These are phyloP conservation scores for Fabriciana adippe DNA, from an alignment of 2,888 invertebrate species.

Conservation along the genomic window DNA sequence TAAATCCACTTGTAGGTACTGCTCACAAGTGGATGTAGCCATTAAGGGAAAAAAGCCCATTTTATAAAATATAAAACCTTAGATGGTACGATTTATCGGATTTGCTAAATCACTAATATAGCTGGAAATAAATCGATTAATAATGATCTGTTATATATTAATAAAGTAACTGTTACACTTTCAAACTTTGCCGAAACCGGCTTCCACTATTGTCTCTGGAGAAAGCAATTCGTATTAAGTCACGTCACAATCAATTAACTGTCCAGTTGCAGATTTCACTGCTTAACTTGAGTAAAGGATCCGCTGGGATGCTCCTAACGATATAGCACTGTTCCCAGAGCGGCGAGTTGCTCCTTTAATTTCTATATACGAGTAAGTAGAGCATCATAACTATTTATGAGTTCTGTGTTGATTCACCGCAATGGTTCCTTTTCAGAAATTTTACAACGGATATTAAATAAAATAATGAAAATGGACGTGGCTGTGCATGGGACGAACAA, in stretches of 20 bases:
- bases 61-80: neutral
- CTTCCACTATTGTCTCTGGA: constrained; percentile 1
- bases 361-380: too few species aligned
- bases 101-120: too few species aligned
- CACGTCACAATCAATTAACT: constrained; percentile 10
- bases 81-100: too few species aligned
- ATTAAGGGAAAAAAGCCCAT: neutral
- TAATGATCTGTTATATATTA: too few species aligned
- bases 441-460: too few species aligned
- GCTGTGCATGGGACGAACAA: too few species aligned
- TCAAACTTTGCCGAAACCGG: neutral
- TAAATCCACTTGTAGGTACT: constrained; percentile 1
- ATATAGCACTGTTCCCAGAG: neutral
- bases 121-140: too few species aligned
- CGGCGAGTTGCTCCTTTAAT: neutral
- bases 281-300: too few species aligned
- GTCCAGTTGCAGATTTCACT: constrained; percentile 10
- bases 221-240: constrained; percentile 11
- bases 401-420: too few species aligned
- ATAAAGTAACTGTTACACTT: neutral
- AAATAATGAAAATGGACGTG: too few species aligned
- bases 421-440: too few species aligned
- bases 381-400: too few species aligned
- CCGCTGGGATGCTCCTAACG: neutral
- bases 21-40: neutral